These are phyloP conservation scores for Nomada fucata DNA, from an alignment of 2,888 invertebrate species.

Conservation along the genomic window DNA sequence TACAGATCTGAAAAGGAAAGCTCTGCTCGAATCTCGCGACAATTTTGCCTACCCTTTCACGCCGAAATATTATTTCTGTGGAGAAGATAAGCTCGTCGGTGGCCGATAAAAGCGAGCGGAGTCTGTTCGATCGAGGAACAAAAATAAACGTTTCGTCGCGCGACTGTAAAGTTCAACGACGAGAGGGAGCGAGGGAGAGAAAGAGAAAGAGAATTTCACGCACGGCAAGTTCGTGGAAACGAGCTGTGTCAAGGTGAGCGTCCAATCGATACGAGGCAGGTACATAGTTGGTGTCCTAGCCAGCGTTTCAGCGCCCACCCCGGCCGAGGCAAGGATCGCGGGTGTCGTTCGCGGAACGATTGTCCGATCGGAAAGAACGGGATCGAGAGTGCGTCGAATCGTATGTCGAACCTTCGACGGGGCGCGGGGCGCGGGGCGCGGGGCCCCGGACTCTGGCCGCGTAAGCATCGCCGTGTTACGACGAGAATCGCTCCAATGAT, in stretches of 20 bases:
- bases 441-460: not conserved
- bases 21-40: too few species aligned
- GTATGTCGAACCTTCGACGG: not conserved
- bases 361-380: not conserved
- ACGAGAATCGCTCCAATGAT: not conserved
- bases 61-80: too few species aligned
- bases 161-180: constrained; percentile 39
- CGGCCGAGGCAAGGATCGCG: constrained; percentile 61
- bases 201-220: constrained; percentile 1
- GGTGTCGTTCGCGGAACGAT: constrained; percentile 3
- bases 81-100: too few species aligned
- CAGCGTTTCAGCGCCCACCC: constrained; percentile 65
- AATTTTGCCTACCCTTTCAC: too few species aligned
- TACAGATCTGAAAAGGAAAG: constrained; percentile 78
- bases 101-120: not conserved
- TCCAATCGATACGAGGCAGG: constrained; percentile 77
- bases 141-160: constrained; percentile 14
- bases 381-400: too few species aligned
- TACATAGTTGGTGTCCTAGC: constrained; percentile 77
- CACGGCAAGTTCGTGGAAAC: constrained; percentile 57
- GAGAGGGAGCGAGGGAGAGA: too few species aligned
- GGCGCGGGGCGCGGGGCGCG: not conserved
- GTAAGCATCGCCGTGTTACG: not conserved
- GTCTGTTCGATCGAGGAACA: not conserved
- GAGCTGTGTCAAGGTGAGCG: constrained; percentile 75